Evolutionary conservation across 1,140 invertebrate species (phyloP), one percentile per base, ranked within the genome.

Genomic region (Leptinotarsa lineolata): DNA sequence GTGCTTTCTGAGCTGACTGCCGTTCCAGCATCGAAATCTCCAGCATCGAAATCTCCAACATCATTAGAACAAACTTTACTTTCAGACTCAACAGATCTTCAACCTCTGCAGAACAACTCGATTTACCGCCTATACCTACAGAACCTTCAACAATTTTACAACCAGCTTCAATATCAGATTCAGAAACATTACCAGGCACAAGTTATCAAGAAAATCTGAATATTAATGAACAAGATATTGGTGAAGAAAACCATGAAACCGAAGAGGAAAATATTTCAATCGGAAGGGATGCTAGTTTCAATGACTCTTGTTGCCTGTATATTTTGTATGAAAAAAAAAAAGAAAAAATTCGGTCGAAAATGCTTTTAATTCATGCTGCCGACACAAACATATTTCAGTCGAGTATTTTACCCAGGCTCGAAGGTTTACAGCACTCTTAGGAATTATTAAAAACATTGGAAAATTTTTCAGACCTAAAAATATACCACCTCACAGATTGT

Each of bases 401-500:
- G 16, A 54, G 46, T 54, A n/a, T 54, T 16, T n/a, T n/a, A 12
- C 12, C 46, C 46, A 54, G 13, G 4, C 12, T 54, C 12, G 46
- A n/a, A 48, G 46, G 46, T 16, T n/a, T 4, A 48, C 6, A 48
- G 11, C 6, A 48, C 8, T 48, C 12, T 48, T 0, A 13, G 4
- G 13, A 48, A 48, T 48, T 13, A 12, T 48, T 48, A 48, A 66
- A 39, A 6, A 39, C 21, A 66, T 66, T 66, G 18, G n/a, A 24
- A 39, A 66, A 66, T 16, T 16, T 13, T 30, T 66, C 22, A n/a
- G 64, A 13, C 3, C 30, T 13, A 66, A 66, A 66, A 66, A 66
- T 66, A 66, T 63, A 15, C 8, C 39, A 66, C 18, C 64, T 44
- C 39, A 66, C 64, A 15, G 64, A 66, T 24, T 66, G 64, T 45